Evolutionary conservation across 1,140 invertebrate species (phyloP), one percentile per base, ranked within the genome.

Genomic region (Ceratosolen fusciceps): DNA sequence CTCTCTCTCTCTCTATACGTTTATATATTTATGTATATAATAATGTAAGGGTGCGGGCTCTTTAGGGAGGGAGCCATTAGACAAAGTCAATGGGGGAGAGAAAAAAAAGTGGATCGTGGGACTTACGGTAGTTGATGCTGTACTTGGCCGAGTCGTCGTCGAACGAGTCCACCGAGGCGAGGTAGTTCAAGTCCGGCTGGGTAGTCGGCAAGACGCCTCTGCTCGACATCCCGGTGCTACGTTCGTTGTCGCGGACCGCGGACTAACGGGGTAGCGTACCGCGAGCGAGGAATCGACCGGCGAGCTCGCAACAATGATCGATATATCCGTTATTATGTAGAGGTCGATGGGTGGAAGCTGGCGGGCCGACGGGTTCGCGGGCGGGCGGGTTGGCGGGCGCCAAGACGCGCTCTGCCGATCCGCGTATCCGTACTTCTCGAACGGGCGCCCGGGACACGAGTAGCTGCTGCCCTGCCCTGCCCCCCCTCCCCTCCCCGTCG

Each of bases 191-290:
- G 72, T 87, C 82, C 79, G 82, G 73, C 19, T 80, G 73, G 2
- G 31, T 81, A 56, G 83, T 80, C 19, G 85, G 84, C n/a, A 81
- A 85, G 1, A 90, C 84, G n/a, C 89, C 89, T 81, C 89, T 85
- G 77, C 86, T 90, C 37, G 89, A 90, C 89, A 90, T 90, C 74
- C 82, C 79, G 67, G 39, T 68, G 8, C 12, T 8, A 12, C 67
- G 34, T 39, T 29, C 24, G 24, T 37, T 47, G 1, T 14, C 31
- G 9, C 37, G n/a, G 14, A 12, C n/a, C 26, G 21, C 12, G 8
- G 10, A 43, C 39, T 47, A 47, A 68, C 2, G 21, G 16, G 14
- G 31, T 16, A n/a, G 19, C 8, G 9, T 4, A 58, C 54, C 2
- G 54, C 8, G 1, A n/a, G 9, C 34, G 39, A 47, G 49, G 49